phyloP scores from a whole-genome alignment of 2,113 vertebrate species.

The Neoarius graeffei region DNA sequence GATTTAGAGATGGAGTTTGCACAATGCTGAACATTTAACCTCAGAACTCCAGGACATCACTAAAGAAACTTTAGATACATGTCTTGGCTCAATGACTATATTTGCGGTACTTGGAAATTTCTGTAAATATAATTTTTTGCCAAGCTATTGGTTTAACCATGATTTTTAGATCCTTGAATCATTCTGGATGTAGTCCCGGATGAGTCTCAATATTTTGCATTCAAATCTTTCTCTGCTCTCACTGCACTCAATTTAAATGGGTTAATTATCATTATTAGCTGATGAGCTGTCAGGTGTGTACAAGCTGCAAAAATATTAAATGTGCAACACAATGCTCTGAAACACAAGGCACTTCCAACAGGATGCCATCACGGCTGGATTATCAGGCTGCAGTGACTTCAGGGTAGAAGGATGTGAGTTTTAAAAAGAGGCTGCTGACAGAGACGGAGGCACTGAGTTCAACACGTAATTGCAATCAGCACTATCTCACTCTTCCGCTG shows the following conservation, averaged over 20 bases:
- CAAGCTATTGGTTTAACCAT: neutral
- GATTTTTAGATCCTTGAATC: neutral
- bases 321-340: constrained; percentile 1
- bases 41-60: neutral
- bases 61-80: neutral
- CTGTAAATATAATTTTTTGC: neutral
- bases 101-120: neutral
- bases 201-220: neutral
- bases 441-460: constrained; percentile 57
- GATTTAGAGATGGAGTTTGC: neutral
- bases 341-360: constrained; percentile 14
- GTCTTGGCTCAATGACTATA: neutral
- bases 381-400: constrained; percentile 40
- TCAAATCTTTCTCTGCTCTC: neutral
- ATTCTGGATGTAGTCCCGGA: neutral
- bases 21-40: neutral
- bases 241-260: neutral
- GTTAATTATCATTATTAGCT: neutral
- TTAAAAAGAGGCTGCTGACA: constrained; percentile 52
- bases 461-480: constrained; percentile 62
- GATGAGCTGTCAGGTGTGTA: neutral
- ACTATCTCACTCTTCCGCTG: constrained; percentile 56
- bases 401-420: constrained; percentile 52
- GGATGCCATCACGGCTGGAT: constrained; percentile 29
- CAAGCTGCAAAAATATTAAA: neutral